Conservation (phyloP, 2,888 invertebrate genomes). For the Thalpophila matura region DNA sequence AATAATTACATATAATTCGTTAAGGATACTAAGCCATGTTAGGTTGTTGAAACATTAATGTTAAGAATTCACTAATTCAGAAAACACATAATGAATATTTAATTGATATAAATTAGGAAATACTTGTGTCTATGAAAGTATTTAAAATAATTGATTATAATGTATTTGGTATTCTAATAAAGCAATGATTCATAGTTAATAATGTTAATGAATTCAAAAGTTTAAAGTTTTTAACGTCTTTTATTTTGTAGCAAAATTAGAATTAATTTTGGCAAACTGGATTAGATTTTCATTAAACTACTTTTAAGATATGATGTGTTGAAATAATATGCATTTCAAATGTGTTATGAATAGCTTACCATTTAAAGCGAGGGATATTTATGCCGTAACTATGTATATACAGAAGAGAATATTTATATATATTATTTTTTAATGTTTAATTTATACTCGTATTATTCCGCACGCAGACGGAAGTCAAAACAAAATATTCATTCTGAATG, state of each 20-base stretch:
- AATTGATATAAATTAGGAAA: conserved; percentile 56
- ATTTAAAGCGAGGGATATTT: conserved; percentile 31
- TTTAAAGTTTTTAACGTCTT: conserved; percentile 45
- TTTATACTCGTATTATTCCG: conserved; percentile 29
- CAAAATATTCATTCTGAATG: conserved; percentile 23
- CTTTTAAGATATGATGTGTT: conserved; percentile 57
- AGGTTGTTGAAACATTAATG: conserved; percentile 28
- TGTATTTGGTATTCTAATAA: conserved; percentile 51
- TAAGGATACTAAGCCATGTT: background rate
- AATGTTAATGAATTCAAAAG: conserved; percentile 56
- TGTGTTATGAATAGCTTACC: conserved; percentile 41
- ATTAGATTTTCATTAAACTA: conserved; percentile 22
- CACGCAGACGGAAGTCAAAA: conserved; percentile 33
- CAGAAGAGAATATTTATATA: conserved; percentile 14
- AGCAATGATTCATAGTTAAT: conserved; percentile 53
- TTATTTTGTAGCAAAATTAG: conserved; percentile 50
- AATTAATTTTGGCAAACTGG: conserved; percentile 49
- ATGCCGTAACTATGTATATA: conserved; percentile 36
- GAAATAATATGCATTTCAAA: conserved; percentile 58
- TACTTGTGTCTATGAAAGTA: conserved; percentile 44
- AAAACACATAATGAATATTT: conserved; percentile 54
- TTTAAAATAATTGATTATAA: conserved; percentile 43
- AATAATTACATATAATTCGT: background rate
- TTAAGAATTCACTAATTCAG: conserved; percentile 36
- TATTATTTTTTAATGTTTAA: conserved; percentile 24